Evolutionary conservation across 2,797 vertebrate species (phyloP).

Genomic region (Phrynocephalus forsythii): DNA sequence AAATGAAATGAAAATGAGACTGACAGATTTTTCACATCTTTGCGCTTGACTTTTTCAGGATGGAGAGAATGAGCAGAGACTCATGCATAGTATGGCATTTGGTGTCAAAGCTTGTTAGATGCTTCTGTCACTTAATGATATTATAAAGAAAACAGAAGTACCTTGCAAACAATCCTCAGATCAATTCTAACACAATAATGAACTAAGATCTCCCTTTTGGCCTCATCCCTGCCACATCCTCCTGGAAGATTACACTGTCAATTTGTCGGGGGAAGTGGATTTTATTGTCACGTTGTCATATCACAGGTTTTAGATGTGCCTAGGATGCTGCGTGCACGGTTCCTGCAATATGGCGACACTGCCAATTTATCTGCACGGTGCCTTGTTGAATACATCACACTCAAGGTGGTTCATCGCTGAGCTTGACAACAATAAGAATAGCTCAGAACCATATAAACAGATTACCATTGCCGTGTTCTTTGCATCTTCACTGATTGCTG

Average conservation of each 20-base stretch:
- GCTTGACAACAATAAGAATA: not conserved
- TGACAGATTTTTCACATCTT: too few species aligned
- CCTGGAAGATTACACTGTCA: not conserved
- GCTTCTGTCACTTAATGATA: conserved; percentile 74
- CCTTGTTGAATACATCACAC: not conserved
- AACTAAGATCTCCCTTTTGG: conserved; percentile 1
- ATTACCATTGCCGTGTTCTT: not conserved
- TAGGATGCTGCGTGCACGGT: too few species aligned
- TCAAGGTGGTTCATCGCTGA: not conserved
- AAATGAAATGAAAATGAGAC: too few species aligned
- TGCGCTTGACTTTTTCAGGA: not conserved
- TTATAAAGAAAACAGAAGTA: conserved; percentile 82
- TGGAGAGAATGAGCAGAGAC: too few species aligned
- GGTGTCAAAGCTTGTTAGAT: conserved; percentile 1
- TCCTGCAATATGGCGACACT: not conserved
- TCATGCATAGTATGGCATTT: not conserved
- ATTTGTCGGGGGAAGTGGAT: not conserved
- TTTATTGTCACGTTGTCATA: conserved; percentile 14
- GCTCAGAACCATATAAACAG: not conserved
- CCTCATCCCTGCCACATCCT: not conserved
- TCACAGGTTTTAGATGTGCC: not conserved
- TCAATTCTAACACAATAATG: not conserved
- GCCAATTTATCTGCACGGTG: not conserved
- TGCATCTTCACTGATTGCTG: too few species aligned
- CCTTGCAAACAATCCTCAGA: conserved; percentile 73